Evolutionary conservation across 2,888 invertebrate genomes (phyloP).

Genomic region (Phorcus lineatus): DNA sequence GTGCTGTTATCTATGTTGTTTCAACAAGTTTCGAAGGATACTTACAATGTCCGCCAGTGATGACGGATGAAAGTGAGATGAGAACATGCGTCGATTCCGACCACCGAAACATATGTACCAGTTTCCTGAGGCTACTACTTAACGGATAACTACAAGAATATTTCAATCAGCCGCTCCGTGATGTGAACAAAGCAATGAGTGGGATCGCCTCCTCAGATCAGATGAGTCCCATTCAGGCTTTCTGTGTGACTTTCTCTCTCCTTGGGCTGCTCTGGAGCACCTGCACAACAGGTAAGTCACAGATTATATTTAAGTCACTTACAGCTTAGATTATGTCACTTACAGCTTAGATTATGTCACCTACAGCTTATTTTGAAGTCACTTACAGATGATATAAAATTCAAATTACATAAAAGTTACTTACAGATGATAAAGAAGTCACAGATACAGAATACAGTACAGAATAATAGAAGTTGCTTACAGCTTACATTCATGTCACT

Average conservation of each 20-base stretch:
- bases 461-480: too few relatives aligned
- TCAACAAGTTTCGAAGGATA: too few relatives aligned
- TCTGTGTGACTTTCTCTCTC: conserved; percentile 12
- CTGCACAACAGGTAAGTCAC: conserved; percentile 2
- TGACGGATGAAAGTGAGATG: background rate
- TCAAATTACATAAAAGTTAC: too few relatives aligned
- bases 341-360: too few relatives aligned
- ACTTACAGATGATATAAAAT: too few relatives aligned
- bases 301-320: background rate
- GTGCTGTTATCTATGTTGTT: too few relatives aligned
- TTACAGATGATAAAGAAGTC: too few relatives aligned
- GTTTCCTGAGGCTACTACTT: background rate
- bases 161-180: background rate
- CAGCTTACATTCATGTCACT: too few relatives aligned
- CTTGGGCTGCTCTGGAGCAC: conserved; percentile 7
- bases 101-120: background rate
- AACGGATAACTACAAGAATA: background rate
- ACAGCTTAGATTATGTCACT: background rate
- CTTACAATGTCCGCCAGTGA: conserved; percentile 3
- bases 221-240: conserved; percentile 5
- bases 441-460: too few relatives aligned
- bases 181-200: conserved; percentile 18
- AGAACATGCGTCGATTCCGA: background rate
- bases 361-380: too few relatives aligned
- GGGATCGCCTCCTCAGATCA: conserved; percentile 10